Evolutionary conservation across 2,797 vertebrate genomes (phyloP), one percentile per base, ranked within the genome.

Genomic region (Platyrinchus mystaceus): DNA sequence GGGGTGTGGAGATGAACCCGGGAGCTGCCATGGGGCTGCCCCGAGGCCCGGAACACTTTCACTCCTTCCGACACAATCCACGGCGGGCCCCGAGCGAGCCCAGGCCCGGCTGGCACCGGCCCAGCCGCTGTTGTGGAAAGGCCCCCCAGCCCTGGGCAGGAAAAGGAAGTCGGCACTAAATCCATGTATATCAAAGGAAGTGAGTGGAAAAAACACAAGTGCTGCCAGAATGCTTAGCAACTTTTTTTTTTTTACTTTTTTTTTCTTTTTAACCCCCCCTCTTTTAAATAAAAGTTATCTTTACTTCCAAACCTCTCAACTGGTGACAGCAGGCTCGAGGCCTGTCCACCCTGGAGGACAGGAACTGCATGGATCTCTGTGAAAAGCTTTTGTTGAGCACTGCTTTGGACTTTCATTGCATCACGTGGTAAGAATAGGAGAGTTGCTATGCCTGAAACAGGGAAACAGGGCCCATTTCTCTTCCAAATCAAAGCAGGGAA

Each of bases 151-250:
- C 96, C 97, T 96, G 98, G 97, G 98, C 98, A 99, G 98, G 98
- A 99, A 99, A 98, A 97, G 99, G 99, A 99, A 99, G 99, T 98
- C 98, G 95, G 98, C 97, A 97, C 95, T 97, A 98, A 96, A 98
- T 98, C 98, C 98, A 97, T 97, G 98, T 87, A 97, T 98, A 98
- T 98, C 98, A 98, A 98, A 98, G 98, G 98, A 99, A 99, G 98
- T 96, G 90, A 97, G 98, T 97, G 98, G 97, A 98, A 98, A 98
- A 98, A 98, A 94, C 95, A 96, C 94, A 97, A 97, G 93, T 37
- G 63, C 93, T 97, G 97, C 97, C 97, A 98, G 94, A 95, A 84
- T 63, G 77, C 85, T 93, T 70, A 82, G 91, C 77, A 90, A 76
- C 36, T 60, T 96, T 95, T 97, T 96, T 91, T 94, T 95, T 96